Base-by-base conservation (phyloP, 2,113 vertebrate species). In the Sylvietta virens region DNA sequence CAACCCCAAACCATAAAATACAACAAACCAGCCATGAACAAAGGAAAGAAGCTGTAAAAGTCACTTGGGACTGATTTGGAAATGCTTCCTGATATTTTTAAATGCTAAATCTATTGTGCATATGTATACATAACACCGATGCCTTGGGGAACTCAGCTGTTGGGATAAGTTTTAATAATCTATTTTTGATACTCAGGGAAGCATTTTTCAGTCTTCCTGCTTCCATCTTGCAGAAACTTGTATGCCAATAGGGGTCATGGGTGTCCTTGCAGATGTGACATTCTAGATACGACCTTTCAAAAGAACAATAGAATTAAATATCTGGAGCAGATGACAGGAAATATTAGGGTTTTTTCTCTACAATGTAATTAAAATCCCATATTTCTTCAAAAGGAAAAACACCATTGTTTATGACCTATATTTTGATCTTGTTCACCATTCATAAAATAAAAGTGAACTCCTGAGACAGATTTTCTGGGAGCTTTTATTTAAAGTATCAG, bases 281-380 rank as follows among this genome's bases (percentile, higher is more conserved):
- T 71, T 92, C 84, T 47, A 76, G 40, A 51, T 45, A 19, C 53
- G 13, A 74, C 86, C 84, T 96, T 95, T 92, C 57, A 77, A 61
- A 90, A 95, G 69, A 96, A 97, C 91, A 97, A 97, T 94, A 71
- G 76, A 87, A 85, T 66, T 40, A 85, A 94, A 76, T 80, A 62
- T 62, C 76, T 86, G 19, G 21, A 90, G 20, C 62, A 81, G 60
- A 87, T 94, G 76, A 94, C 79, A 97, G 96, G 97, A 97, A 95
- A 90, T 93, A 76, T 24, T 62, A 84, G 73, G 73, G 24, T 61
- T 94, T 51, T 10, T 91, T 65, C 54, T 50, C 11, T 40, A 58
- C 86, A 86, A 70, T 83, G 31, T 13, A 94, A 90, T 95, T 85
- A 92, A 82, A 90, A 85, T 62, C 42, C 73, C 84, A 64, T 73